A percentile compares a stretch with the other conserved stretches of the same genome.
phyloP scores from a whole-genome alignment of 2,797 vertebrate genomes.

The Bovichtus diacanthus region DNA sequence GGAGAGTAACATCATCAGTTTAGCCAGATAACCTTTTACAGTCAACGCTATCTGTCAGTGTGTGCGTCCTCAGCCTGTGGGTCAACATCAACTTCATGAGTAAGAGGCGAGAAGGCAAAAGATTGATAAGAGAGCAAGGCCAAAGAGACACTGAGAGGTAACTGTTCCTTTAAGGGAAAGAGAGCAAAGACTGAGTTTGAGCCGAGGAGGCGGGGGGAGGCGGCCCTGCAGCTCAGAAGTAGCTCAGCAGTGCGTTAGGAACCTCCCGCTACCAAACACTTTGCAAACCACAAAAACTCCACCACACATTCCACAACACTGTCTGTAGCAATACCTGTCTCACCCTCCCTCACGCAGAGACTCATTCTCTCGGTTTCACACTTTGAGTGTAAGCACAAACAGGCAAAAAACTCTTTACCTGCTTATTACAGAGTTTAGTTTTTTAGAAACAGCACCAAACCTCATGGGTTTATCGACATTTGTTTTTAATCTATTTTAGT shows the following conservation, averaged over 20 bases:
- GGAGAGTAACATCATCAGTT: slow-evolving; percentile 47
- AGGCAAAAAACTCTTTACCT: not conserved
- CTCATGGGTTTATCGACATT: slow-evolving; percentile 3
- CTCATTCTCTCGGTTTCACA: slow-evolving; percentile 28
- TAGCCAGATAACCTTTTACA: slow-evolving; percentile 39
- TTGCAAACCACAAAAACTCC: slow-evolving; percentile 81
- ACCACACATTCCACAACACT: slow-evolving; percentile 79
- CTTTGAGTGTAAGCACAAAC: not conserved
- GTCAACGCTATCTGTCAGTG: slow-evolving; percentile 21
- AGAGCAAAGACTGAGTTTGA: slow-evolving; percentile 42
- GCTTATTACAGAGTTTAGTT: slow-evolving; percentile 1
- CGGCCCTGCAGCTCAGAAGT: slow-evolving; percentile 70
- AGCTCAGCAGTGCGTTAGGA: slow-evolving; percentile 63
- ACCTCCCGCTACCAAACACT: slow-evolving; percentile 73
- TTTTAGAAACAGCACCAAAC: slow-evolving; percentile 6
- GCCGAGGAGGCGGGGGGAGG: slow-evolving; percentile 60
- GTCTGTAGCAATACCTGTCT: slow-evolving; percentile 69
- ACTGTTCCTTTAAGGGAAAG: slow-evolving; percentile 78
- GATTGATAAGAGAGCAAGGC: slow-evolving; percentile 40
- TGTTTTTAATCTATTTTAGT: slow-evolving; percentile 22
- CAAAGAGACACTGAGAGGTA: slow-evolving; percentile 26
- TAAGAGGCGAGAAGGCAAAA: slow-evolving; percentile 4
- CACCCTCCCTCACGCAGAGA: slow-evolving; percentile 10
- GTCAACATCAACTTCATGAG: slow-evolving; percentile 50
- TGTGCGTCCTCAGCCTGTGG: slow-evolving; percentile 26